A percentile compares a stretch with the other conserved stretches of the same genome.
These are phyloP conservation scores for Petrocephalus zakoni DNA, from an alignment of 2,113 vertebrate species.

Conservation along the genomic window DNA sequence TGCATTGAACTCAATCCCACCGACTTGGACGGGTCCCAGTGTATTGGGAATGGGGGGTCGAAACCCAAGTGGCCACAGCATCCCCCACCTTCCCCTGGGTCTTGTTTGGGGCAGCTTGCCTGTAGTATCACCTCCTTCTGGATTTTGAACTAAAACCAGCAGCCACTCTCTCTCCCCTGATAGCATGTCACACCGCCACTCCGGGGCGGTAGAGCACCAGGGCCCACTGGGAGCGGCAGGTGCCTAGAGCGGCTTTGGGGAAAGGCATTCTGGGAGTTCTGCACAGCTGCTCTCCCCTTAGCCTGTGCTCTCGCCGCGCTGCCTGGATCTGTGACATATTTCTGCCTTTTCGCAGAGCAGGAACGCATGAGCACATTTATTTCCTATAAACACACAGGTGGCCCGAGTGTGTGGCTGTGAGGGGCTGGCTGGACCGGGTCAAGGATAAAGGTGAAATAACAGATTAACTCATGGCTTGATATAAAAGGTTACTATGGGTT, in stretches of 20 bases:
- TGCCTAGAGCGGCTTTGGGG: not conserved
- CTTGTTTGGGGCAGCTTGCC: not conserved
- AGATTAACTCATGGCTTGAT: not conserved
- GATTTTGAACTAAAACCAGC: not conserved
- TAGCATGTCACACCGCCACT: not conserved
- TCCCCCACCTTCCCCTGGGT: too few species aligned
- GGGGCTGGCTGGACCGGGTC: too few species aligned
- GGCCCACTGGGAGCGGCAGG: not conserved
- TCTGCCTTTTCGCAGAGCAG: not conserved
- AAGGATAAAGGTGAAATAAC: not conserved
- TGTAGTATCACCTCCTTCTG: not conserved
- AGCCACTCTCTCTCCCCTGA: not conserved
- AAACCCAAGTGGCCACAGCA: too few species aligned
- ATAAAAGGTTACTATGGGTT: not conserved
- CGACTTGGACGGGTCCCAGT: not conserved
- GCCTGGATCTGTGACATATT: not conserved
- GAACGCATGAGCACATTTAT: not conserved
- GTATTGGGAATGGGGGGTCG: too few species aligned
- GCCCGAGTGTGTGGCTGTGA: not conserved
- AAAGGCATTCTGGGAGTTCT: slow-evolving; percentile 15
- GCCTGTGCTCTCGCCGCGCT: not conserved
- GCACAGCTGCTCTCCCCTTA: slow-evolving; percentile 1
- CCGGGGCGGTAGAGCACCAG: not conserved
- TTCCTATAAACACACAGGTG: not conserved
- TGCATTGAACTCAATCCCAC: not conserved